Conservation (phyloP, 2,888 invertebrate species). For the Caenorhabditis afra region DNA sequence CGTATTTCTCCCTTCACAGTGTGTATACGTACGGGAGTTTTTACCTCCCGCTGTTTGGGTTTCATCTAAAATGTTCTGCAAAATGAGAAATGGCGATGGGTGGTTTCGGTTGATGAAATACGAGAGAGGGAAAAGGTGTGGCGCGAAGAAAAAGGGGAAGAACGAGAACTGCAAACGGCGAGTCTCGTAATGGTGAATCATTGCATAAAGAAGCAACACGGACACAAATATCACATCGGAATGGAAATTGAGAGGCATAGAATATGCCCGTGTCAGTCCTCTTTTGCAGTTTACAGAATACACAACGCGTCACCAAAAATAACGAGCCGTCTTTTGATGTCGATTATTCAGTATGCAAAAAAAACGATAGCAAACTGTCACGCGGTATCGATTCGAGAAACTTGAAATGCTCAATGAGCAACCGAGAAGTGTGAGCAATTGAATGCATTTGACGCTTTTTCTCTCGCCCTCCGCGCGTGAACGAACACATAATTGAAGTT, state of each 20-base stretch:
- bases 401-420: no score
- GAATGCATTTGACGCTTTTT: conserved; percentile 50
- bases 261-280: no score
- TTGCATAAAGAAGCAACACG: not conserved
- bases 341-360: no score
- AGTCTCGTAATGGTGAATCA: not conserved
- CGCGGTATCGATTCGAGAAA: no score
- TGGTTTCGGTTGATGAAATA: conserved; percentile 11
- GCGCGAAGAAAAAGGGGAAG: not conserved
- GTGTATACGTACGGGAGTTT: conserved; percentile 41
- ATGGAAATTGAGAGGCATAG: no score
- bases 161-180: not conserved
- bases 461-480: not conserved
- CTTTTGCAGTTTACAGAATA: conserved; percentile 4
- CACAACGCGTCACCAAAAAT: no score
- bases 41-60: conserved; percentile 51
- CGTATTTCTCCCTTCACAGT: conserved; percentile 18
- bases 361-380: no score
- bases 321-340: no score
- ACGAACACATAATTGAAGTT: conserved; percentile 36
- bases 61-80: conserved; percentile 27
- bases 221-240: not conserved
- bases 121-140: not conserved
- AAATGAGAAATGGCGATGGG: conserved; percentile 1
- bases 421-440: conserved; percentile 27